Conservation (phyloP, 2,113 vertebrate genomes). For the Tragelaphus buxtoni region DNA sequence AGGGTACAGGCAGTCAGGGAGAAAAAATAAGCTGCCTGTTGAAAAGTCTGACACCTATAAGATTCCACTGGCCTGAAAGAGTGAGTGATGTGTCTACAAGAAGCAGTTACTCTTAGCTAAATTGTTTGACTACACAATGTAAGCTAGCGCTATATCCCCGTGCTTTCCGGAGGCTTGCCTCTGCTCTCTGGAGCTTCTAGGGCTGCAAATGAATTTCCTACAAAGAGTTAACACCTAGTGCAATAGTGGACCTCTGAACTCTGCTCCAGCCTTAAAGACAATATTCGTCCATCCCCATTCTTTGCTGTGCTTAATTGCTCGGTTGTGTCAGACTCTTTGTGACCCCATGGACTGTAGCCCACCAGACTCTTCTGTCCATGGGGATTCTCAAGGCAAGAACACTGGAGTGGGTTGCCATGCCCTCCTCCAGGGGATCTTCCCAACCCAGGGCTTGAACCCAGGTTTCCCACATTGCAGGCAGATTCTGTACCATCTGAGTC, state of each 20-base stretch:
- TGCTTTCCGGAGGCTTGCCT: neutral
- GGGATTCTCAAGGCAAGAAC: neutral
- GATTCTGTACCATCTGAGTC: neutral
- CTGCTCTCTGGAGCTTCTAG: neutral
- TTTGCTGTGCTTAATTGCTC: neutral
- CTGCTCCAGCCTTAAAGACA: neutral
- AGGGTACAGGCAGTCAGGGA: neutral
- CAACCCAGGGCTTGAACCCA: neutral
- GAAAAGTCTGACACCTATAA: neutral
- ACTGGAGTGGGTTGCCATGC: neutral
- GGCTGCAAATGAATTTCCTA: neutral
- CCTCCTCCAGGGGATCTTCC: neutral
- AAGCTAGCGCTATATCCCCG: neutral
- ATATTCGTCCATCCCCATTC: neutral
- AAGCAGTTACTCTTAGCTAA: neutral
- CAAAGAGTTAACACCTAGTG: neutral
- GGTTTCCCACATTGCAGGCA: neutral
- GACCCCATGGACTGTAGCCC: neutral
- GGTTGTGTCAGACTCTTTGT: neutral
- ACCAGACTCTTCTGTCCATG: neutral
- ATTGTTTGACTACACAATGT: neutral
- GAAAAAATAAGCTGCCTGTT: neutral
- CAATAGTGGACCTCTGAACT: neutral
- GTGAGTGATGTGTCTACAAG: neutral
- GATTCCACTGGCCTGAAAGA: neutral